Conservation (phyloP, 2,888 invertebrate genomes). For the Trachelus iudaicus region DNA sequence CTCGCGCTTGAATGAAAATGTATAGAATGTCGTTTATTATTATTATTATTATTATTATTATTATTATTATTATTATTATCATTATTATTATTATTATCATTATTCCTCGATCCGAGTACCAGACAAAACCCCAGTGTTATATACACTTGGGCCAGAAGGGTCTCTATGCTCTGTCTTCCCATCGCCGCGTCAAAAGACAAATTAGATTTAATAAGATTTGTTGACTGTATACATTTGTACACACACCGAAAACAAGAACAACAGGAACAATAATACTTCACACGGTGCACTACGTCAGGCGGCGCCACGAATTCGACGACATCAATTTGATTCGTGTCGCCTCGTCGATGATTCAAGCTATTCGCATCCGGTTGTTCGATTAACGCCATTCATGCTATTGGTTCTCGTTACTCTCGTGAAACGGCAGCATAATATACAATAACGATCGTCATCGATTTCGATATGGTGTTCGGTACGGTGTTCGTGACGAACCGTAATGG, state of each 20-base stretch:
- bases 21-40: not conserved
- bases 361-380: not conserved
- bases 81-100: not conserved
- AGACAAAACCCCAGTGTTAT: slow-evolving; percentile 12
- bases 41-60: not conserved
- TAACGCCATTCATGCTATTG: not conserved
- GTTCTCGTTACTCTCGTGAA: not conserved
- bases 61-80: too few species aligned
- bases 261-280: slow-evolving; percentile 1
- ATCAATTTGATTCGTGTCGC: not conserved
- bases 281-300: slow-evolving; percentile 37
- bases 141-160: slow-evolving; percentile 55
- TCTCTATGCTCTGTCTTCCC: slow-evolving; percentile 65
- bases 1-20: not conserved
- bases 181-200: slow-evolving; percentile 65
- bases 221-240: slow-evolving; percentile 60
- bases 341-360: not conserved
- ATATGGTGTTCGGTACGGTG: too few species aligned
- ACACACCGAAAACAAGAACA: slow-evolving; percentile 1
- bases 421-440: not conserved
- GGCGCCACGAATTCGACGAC: not conserved
- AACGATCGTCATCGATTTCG: not conserved
- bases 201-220: slow-evolving; percentile 62
- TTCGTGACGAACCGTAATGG: slow-evolving; percentile 45
- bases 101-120: not conserved